These are phyloP conservation scores for Carabus problematicus DNA, from an alignment of 2,888 invertebrate genomes.

Conservation along the genomic window DNA sequence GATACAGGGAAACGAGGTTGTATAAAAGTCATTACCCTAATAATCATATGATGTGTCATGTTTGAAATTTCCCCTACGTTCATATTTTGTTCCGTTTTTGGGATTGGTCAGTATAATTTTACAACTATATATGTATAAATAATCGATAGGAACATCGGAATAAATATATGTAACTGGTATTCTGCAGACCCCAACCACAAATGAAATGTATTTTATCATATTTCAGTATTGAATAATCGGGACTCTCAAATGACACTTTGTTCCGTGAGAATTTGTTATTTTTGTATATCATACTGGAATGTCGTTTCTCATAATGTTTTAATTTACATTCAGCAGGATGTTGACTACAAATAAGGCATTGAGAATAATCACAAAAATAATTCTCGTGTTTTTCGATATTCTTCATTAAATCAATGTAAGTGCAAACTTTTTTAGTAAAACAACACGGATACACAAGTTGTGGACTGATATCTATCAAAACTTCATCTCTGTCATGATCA, in stretches of 20 bases:
- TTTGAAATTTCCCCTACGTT: too few species aligned
- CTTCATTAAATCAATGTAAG: not conserved
- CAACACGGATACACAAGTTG: not conserved
- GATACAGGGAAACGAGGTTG: too few species aligned
- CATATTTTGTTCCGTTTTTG: not conserved
- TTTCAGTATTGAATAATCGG: not conserved
- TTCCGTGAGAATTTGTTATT: not conserved
- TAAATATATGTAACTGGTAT: not conserved
- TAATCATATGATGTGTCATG: too few species aligned
- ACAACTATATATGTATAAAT: not conserved
- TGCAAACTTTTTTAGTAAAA: not conserved
- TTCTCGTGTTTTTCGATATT: not conserved
- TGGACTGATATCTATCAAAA: not conserved
- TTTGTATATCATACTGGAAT: not conserved
- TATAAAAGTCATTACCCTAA: too few species aligned
- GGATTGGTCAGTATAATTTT: not conserved
- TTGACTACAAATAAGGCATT: constrained; percentile 4
- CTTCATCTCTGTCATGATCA: not conserved
- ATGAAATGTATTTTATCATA: not conserved
- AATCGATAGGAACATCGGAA: not conserved
- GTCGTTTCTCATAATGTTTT: not conserved
- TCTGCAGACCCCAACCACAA: constrained; percentile 1
- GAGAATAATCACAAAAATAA: not conserved
- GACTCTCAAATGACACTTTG: not conserved
- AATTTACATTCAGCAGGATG: not conserved